Base-by-base conservation (phyloP, 2,113 vertebrate genomes). In the Sturnira hondurensis region DNA sequence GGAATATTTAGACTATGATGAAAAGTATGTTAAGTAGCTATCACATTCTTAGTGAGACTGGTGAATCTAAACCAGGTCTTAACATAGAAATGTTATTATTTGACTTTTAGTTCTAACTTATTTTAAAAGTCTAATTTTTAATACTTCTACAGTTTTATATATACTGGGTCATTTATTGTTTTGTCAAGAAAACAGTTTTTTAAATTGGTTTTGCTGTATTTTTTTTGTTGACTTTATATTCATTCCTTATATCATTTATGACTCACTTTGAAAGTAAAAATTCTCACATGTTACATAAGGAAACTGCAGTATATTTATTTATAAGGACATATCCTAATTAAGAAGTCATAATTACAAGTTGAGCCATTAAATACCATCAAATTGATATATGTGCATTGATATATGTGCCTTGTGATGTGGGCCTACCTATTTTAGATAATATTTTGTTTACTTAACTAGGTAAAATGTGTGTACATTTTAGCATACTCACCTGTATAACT, bases 61-160 rank as follows among this genome's bases (percentile, higher is more conserved):
- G 31, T 76, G 7, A 41, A 61, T 95, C 43, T 92, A 87, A 93
- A 71, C 5, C 20, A 83, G 94, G 14, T 83, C 26, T 94, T 95
- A 85, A 87, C 74, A 92, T 86, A 74, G 77, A 90, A 88, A 73
- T 92, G 6, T 9, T 47, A 11, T 70, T 86, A 56, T 71, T 63
- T 85, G 67, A 54, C 68, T 77, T 93, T 95, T 93, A 85, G 68
- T 71, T 94, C 61, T 88, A 31, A 68, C 73, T 85, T 93, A 58
- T 84, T 95, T 93, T 61, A 54, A 88, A 93, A 80, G 50, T 74
- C 19, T 91, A 36, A 76, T 54, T 91, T 93, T 96, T 74, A 93
- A 61, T 87, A 61, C 4, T 82, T 91, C 56, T 43, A 68, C 8
- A 86, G 17, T 87, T 93, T 90, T 84, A 67, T 95, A 92, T 90